Evolutionary conservation across 2,888 invertebrate genomes (phyloP).

Genomic region (Orchesella flavescens): DNA sequence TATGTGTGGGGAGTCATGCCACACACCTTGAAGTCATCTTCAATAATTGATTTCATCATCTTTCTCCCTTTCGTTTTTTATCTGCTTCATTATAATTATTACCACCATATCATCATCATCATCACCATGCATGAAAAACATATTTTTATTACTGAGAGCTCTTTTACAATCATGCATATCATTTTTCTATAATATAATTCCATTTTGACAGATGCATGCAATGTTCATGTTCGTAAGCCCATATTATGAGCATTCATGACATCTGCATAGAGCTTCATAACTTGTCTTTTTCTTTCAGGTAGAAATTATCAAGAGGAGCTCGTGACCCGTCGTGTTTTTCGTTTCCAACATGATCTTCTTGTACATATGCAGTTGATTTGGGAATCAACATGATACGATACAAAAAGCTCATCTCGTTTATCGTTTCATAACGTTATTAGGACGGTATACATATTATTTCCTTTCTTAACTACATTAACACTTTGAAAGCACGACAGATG

Average conservation of each 20-base stretch:
- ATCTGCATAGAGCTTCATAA: conserved; percentile 20
- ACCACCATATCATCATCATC: not conserved
- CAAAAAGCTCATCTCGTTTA: too few relatives aligned
- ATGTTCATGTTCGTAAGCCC: not conserved
- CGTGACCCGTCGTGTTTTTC: conserved; percentile 31
- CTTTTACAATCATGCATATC: conserved; percentile 1
- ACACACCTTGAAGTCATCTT: conserved; percentile 51
- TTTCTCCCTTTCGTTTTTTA: not conserved
- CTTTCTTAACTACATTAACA: too few relatives aligned
- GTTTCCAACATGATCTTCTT: not conserved
- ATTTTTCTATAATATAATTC: not conserved
- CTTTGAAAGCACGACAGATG: too few relatives aligned
- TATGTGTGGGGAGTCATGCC: conserved; percentile 38
- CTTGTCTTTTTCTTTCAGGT: conserved; percentile 13
- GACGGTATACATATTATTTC: too few relatives aligned
- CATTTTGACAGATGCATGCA: conserved; percentile 16
- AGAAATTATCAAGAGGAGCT: conserved; percentile 1
- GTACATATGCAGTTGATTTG: too few relatives aligned
- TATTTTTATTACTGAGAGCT: not conserved
- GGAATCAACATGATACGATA: too few relatives aligned
- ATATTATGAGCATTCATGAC: conserved; percentile 10
- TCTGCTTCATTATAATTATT: conserved; percentile 29
- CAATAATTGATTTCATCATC: conserved; percentile 48
- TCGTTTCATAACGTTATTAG: too few relatives aligned
- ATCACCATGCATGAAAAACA: not conserved